Conservation (phyloP, 2,797 vertebrate genomes). For the Margarornis squamiger region DNA sequence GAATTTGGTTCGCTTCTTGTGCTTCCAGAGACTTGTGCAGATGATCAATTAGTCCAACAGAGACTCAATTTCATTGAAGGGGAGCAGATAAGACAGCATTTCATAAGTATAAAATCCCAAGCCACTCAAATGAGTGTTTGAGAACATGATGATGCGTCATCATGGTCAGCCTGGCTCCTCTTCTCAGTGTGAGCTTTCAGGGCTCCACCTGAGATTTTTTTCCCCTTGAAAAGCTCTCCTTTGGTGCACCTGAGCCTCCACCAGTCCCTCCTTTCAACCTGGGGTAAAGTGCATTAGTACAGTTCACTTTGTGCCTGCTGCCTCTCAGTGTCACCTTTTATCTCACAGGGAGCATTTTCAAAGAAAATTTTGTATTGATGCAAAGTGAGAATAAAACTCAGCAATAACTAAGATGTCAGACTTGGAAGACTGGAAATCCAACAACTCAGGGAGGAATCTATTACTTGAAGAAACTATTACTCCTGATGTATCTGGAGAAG, state of each 20-base stretch:
- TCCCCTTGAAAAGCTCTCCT: neutral
- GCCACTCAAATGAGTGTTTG: neutral
- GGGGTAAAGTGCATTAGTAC: neutral
- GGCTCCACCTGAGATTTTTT: neutral
- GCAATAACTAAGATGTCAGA: neutral
- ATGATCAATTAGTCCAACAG: neutral
- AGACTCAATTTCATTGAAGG: neutral
- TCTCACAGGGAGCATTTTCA: neutral
- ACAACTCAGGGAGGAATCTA: neutral
- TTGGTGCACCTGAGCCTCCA: neutral
- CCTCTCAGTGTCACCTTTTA: neutral
- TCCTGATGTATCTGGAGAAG: neutral
- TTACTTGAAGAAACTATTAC: neutral
- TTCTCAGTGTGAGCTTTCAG: neutral
- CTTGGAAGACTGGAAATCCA: neutral
- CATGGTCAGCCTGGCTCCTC: neutral
- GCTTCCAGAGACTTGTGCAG: neutral
- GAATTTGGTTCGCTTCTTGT: neutral
- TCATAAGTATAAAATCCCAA: neutral
- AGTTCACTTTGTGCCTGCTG: neutral
- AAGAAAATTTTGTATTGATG: neutral
- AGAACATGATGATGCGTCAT: neutral
- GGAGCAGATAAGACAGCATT: neutral
- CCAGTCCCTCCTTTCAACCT: neutral
- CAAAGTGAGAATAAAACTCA: neutral